Conservation (phyloP, 2,888 invertebrate species). For the Tineola bisselliella region DNA sequence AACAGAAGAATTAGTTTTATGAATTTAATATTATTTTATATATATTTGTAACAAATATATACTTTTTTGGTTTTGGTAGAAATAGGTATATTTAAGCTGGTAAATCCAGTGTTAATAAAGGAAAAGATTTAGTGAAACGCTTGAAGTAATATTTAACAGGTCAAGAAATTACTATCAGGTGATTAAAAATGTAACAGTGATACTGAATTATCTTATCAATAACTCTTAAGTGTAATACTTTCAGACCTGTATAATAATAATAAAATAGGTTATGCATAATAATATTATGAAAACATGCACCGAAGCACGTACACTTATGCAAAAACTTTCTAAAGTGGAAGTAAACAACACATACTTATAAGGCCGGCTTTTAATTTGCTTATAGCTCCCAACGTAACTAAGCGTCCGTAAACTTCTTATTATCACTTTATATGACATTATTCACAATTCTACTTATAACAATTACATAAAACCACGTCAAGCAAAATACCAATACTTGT, state of each 20-base stretch:
- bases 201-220: neutral
- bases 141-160: neutral
- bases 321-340: neutral
- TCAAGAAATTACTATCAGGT: neutral
- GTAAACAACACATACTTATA: conserved; percentile 34
- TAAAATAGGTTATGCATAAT: neutral
- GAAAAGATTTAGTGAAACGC: no score
- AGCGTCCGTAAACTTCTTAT: conserved; percentile 42
- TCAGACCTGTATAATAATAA: neutral
- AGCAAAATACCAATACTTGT: neutral
- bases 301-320: neutral
- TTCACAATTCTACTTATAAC: conserved; percentile 16
- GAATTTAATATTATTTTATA: no score
- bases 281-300: neutral
- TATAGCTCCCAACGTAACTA: conserved; percentile 50
- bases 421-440: conserved; percentile 49
- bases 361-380: conserved; percentile 42
- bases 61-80: no score
- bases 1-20: no score
- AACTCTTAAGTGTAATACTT: neutral
- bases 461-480: conserved; percentile 4
- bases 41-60: no score
- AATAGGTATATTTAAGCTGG: no score
- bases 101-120: no score
- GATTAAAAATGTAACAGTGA: neutral